Evolutionary conservation across 2,113 vertebrate genomes (phyloP), one percentile per base, ranked within the genome.

Genomic region (Alaudala cheleensis): DNA sequence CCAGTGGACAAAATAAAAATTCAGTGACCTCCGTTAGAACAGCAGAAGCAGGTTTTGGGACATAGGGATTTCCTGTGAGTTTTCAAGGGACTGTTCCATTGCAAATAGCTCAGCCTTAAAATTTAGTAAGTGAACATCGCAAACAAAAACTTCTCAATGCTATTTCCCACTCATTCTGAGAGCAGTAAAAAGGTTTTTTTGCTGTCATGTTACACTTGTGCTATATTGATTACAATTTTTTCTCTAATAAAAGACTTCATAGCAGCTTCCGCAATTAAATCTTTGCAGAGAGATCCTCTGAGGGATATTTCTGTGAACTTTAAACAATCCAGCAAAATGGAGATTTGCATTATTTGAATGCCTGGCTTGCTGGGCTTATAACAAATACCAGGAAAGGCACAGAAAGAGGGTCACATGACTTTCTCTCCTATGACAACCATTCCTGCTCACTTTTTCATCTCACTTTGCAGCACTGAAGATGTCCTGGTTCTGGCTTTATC

Each of bases 401-500:
- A 54, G 34, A 82, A 90, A 65, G 11, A 54, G 2, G 7, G 4
- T 39, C 50, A 29, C 5, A 33, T 45, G 31, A 65, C 54, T 86
- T 83, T 58, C 19, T 51, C 11, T 42, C 22, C 31, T 3, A 29
- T 62, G 22, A 6, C 58, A 78, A 69, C 23, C 5, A 2, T 58
- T 83, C 29, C 25, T 14, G 1, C 25, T 74, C 37, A 51, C 29
- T 85, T 60, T 18, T 78, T 50, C 16, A 70, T 24, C 44, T 76
- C 61, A n/a, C 14, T 80, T 80, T 22, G 17, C 82, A 95, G 91
- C 40, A 18, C 67, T 56, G 64, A 97, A 86, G 90, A 97, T 96
- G 95, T 81, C 57, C 66, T 57, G 66, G 49, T 3, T 69, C n/a
- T 81, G 82, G 49, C 37, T 86, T 81, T 77, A 74, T 8, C 65